These are phyloP conservation scores for Caenorhabditis sp. DNA, from an alignment of 2,888 invertebrate species.

Conservation along the genomic window DNA sequence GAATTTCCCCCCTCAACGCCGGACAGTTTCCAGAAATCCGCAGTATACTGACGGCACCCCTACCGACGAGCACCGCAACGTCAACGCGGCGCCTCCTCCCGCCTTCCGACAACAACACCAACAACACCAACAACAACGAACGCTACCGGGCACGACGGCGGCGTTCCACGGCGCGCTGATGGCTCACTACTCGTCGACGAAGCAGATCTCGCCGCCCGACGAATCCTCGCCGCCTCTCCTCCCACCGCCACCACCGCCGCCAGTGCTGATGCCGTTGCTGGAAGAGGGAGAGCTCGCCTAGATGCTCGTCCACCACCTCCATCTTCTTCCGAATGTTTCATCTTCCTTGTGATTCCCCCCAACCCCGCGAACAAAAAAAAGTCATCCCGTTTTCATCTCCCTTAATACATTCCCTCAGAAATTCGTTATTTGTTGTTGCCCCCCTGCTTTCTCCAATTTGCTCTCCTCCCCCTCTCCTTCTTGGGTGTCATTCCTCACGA, in stretches of 20 bases:
- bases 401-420: too few relatives aligned
- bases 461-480: background rate
- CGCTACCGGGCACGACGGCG: too few relatives aligned
- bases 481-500: slow-evolving; percentile 24
- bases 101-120: background rate
- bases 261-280: slow-evolving; percentile 16
- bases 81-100: too few relatives aligned
- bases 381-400: too few relatives aligned
- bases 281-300: slow-evolving; percentile 57
- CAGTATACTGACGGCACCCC: background rate
- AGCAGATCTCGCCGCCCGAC: slow-evolving; percentile 55
- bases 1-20: background rate
- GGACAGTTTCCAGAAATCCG: slow-evolving; percentile 16
- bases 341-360: too few relatives aligned
- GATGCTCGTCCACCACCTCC: background rate
- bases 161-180: too few relatives aligned
- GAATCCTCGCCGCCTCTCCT: slow-evolving; percentile 27
- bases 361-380: too few relatives aligned
- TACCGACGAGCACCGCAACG: too few relatives aligned
- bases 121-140: background rate
- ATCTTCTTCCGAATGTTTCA: too few relatives aligned
- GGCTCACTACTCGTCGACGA: slow-evolving; percentile 28
- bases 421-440: background rate
- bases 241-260: slow-evolving; percentile 31
- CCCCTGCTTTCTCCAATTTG: background rate